phyloP scores from a whole-genome alignment of 2,113 vertebrate species.

The Psittacus erithacus region DNA sequence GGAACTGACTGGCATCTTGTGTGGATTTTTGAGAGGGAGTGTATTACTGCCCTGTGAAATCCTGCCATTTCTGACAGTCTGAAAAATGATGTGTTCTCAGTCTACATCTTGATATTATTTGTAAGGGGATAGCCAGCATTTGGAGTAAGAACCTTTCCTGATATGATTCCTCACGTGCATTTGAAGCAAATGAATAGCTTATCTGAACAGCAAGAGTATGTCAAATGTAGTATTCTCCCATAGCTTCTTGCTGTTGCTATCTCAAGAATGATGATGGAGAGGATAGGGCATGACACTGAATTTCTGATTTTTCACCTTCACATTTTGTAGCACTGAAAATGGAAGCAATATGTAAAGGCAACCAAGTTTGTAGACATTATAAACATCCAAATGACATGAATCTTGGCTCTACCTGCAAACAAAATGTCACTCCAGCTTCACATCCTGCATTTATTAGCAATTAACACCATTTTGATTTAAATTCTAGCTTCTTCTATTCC shows the following conservation, averaged over 20 bases:
- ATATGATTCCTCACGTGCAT: neutral
- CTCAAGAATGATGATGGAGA: neutral
- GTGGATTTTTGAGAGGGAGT: neutral
- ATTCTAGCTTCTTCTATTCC: slow-evolving; percentile 29
- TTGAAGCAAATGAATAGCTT: neutral
- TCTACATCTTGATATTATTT: neutral
- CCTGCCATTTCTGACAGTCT: neutral
- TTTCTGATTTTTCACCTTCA: neutral
- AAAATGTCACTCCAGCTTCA: slow-evolving; percentile 26
- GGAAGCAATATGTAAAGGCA: neutral
- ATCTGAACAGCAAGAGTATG: neutral
- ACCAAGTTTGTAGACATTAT: neutral
- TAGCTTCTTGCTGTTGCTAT: neutral
- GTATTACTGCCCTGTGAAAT: neutral
- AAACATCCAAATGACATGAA: neutral
- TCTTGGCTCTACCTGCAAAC: neutral
- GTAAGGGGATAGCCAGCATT: neutral
- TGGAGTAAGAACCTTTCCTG: neutral
- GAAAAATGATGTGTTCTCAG: neutral
- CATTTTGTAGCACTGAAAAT: neutral
- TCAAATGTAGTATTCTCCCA: neutral
- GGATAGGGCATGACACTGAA: neutral
- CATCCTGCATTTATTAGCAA: slow-evolving; percentile 65
- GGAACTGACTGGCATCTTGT: neutral
- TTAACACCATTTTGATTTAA: slow-evolving; percentile 58